These are phyloP conservation scores for Drosophila multiciliata DNA, from an alignment of 2,888 invertebrate species.

Conservation along the genomic window DNA sequence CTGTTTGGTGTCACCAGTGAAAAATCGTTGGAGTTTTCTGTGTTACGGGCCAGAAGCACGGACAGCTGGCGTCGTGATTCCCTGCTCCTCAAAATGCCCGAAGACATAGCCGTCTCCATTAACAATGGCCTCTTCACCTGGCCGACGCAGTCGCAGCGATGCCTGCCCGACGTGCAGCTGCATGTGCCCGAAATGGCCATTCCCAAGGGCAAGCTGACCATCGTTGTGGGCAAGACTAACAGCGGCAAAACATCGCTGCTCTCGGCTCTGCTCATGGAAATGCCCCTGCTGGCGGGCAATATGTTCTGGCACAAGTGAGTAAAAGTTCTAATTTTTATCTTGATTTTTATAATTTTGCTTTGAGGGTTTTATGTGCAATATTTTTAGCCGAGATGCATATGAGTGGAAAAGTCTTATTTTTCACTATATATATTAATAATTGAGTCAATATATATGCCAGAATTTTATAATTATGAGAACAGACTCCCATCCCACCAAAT, in stretches of 20 bases:
- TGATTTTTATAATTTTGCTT: background rate
- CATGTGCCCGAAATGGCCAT: conserved; percentile 82
- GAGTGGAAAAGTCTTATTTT: background rate
- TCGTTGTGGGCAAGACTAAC: conserved; percentile 92
- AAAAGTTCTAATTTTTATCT: background rate
- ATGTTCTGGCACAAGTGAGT: conserved; percentile 88
- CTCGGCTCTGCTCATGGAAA: conserved; percentile 92
- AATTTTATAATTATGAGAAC: background rate
- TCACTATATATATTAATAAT: background rate
- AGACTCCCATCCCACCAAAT: background rate
- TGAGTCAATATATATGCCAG: background rate
- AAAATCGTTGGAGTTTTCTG: conserved; percentile 63
- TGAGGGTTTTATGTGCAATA: background rate
- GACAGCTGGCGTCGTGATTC: conserved; percentile 81
- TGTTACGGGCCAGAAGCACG: conserved; percentile 64
- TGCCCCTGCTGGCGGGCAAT: conserved; percentile 89
- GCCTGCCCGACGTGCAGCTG: conserved; percentile 64
- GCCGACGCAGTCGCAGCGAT: conserved; percentile 52
- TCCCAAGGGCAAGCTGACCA: conserved; percentile 87
- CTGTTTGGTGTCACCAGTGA: conserved; percentile 44
- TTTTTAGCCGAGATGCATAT: background rate
- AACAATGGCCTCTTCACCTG: conserved; percentile 80
- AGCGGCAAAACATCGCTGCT: conserved; percentile 93
- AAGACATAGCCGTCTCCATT: conserved; percentile 83
- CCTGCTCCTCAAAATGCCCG: conserved; percentile 82